These are phyloP conservation scores for Pseudococcus longispinus DNA, from an alignment of 2,888 invertebrate species.

Conservation along the genomic window DNA sequence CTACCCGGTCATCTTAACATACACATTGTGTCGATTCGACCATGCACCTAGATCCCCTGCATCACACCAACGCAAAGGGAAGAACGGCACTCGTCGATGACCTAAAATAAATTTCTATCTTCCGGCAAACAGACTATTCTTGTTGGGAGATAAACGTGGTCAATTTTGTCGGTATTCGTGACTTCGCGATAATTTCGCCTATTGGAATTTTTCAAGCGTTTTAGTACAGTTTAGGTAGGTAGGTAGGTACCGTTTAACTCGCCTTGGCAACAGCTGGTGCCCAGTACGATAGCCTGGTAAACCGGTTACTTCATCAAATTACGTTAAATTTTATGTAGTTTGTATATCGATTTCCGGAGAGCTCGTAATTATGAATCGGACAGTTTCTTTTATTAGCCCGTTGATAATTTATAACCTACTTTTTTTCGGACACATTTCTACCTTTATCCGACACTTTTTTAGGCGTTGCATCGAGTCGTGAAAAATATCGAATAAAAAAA, in stretches of 20 bases:
- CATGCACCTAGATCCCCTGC: neutral
- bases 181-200: constrained; percentile 46
- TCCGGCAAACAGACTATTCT: constrained; percentile 40
- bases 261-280: constrained; percentile 28
- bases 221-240: neutral
- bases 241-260: constrained; percentile 37
- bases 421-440: constrained; percentile 42
- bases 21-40: constrained; percentile 6
- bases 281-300: neutral
- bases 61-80: neutral
- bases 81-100: constrained; percentile 2
- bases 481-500: neutral
- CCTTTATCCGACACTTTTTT: neutral
- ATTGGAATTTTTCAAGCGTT: constrained; percentile 49
- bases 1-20: neutral
- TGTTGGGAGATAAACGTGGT: constrained; percentile 47
- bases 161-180: constrained; percentile 50
- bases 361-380: constrained; percentile 38
- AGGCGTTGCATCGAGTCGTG: neutral
- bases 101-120: constrained; percentile 48
- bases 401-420: constrained; percentile 35
- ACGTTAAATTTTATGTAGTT: constrained; percentile 35
- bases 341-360: constrained; percentile 39
- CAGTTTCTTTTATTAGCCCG: constrained; percentile 37
- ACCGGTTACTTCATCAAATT: constrained; percentile 42